A percentile compares a stretch with the other conserved stretches of the same genome.
These are phyloP conservation scores for Plutella xylostella DNA, from an alignment of 2,888 invertebrate species.

Conservation along the genomic window DNA sequence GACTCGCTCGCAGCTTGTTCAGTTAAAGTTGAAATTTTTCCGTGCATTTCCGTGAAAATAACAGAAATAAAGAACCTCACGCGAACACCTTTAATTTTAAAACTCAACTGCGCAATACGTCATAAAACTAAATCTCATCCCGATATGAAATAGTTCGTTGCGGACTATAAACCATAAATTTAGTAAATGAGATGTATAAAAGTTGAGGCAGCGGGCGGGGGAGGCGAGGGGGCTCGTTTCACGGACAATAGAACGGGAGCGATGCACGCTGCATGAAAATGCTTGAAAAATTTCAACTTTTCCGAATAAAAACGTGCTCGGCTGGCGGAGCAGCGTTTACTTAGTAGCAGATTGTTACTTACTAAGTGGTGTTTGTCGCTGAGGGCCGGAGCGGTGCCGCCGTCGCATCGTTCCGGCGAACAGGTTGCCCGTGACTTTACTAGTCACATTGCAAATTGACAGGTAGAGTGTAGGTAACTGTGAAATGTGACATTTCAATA, in stretches of 20 bases:
- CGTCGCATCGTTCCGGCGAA: too few relatives aligned
- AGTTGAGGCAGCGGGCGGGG: background rate
- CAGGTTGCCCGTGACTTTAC: too few relatives aligned
- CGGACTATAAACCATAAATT: conserved; percentile 10
- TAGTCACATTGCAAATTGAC: too few relatives aligned
- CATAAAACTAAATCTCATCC: background rate
- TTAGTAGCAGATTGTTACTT: background rate
- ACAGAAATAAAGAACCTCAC: too few relatives aligned
- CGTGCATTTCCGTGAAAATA: too few relatives aligned
- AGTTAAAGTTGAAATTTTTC: too few relatives aligned
- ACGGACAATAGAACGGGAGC: conserved; percentile 21
- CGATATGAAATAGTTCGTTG: background rate
- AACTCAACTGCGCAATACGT: background rate
- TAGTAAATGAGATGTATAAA: conserved; percentile 16
- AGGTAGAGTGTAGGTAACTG: too few relatives aligned
- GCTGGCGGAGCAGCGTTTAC: background rate
- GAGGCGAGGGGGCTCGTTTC: conserved; percentile 17
- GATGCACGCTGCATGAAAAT: conserved; percentile 19
- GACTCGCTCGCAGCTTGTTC: too few relatives aligned
- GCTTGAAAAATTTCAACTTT: conserved; percentile 11
- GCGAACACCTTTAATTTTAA: too few relatives aligned
- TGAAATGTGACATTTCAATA: too few relatives aligned
- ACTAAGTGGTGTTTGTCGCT: too few relatives aligned
- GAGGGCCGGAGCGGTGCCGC: too few relatives aligned
- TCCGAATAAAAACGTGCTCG: background rate